Base-by-base conservation (phyloP, 2,797 vertebrate genomes). In the Premnoplex brunnescens region DNA sequence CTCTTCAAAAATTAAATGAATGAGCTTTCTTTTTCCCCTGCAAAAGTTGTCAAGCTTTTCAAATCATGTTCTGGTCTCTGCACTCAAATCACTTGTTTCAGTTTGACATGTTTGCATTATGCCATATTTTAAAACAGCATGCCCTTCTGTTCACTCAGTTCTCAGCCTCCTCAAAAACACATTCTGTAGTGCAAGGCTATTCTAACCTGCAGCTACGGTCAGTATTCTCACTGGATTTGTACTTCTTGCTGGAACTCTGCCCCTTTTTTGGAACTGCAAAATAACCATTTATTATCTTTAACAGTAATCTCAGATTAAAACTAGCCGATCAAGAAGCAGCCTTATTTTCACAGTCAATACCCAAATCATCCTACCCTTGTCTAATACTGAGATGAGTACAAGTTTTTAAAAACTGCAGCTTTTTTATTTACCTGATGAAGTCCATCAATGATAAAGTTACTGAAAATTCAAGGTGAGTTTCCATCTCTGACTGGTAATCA, bases 361-460 rank as follows among this genome's bases (percentile, higher is more conserved):
- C 30, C 16, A 64, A 80, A 69, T 43, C 18, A 83, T 39, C 23
- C 75, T 22, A 12, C 18, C 13, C 23, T 69, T 75, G n/a, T 28
- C 62, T 28, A 85, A 56, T 12, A 62, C 3, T 63, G 37, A 46
- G 21, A 24, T 49, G 11, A 83, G 24, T 4, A 58, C 5, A 43
- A 1, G 3, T 12, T 81, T 88, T 83, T 64, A 12, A 71, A 76
- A 87, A 48, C 9, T 12, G 7, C 44, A 88, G 34, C 17, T 83
- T 20, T 91, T 85, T 85, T 26, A 52, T 39, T 97, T 98, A 99
- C 99, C 99, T 99, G 98, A 99, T 98, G 89, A 99, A 99, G 97
- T 98, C 98, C 69, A 97, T 89, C 44, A 99, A 93, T n/a, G 98
- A 98, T 66, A 99, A 98, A 67, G 96, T 97, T 79, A 99, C 51